Conservation (phyloP, 2,888 invertebrate genomes). For the Eupithecia centaureata region DNA sequence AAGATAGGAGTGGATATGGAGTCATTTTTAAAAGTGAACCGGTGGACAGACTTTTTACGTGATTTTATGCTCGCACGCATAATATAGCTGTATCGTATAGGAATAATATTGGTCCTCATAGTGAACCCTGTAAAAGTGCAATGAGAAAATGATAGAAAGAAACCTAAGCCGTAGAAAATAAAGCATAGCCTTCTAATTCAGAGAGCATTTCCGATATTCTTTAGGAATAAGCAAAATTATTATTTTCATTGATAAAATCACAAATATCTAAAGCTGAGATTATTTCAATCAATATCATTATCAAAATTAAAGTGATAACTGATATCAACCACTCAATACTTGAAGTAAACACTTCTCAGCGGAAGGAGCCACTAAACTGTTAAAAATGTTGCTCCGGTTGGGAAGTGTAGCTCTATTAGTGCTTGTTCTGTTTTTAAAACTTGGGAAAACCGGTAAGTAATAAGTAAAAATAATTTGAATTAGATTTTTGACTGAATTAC, state of each 20-base stretch:
- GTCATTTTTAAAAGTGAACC: neutral
- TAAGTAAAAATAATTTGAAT: neutral
- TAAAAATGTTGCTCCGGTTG: constrained; percentile 16
- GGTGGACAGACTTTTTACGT: neutral
- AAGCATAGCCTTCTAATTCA: neutral
- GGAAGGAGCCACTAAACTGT: neutral
- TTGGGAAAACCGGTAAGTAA: constrained; percentile 49
- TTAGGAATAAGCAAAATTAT: neutral
- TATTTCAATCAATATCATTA: constrained; percentile 20
- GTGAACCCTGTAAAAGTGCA: neutral
- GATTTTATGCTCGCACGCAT: neutral
- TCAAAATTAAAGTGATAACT: constrained; percentile 30
- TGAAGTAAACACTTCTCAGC: constrained; percentile 9
- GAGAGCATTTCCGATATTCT: neutral
- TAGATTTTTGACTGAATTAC: too few relatives aligned
- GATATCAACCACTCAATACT: neutral
- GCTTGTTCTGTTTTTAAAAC: constrained; percentile 34
- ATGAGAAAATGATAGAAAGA: neutral
- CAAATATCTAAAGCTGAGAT: constrained; percentile 1
- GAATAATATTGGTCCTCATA: neutral
- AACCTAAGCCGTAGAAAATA: neutral
- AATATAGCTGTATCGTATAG: neutral
- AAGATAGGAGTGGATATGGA: neutral
- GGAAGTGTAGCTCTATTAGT: constrained; percentile 22
- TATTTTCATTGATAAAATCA: constrained; percentile 3